Base-by-base conservation (phyloP, 2,113 vertebrate species). In the Colinus virginianus region DNA sequence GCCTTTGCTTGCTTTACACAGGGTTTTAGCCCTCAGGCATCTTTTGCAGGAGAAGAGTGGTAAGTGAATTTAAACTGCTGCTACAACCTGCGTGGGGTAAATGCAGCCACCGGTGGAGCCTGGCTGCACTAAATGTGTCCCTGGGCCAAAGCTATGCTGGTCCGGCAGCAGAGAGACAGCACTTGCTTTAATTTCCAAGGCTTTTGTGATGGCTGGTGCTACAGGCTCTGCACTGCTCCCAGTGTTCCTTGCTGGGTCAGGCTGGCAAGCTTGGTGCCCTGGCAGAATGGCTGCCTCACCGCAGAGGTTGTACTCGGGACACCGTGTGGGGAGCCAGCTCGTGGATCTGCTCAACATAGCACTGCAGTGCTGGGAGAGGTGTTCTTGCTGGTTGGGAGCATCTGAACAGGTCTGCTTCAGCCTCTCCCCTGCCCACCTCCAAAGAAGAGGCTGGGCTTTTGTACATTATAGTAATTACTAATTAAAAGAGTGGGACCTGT, bases 311-410 rank as follows among this genome's bases (percentile, higher is more conserved):
- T 79, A 17, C 56, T 55, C 43, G 16, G 36, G 53, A 19, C 11
- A 15, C 36, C 30, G 19, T 0, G 3, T 0, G 2, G 56, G 43
- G 6, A 70, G 34, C 58, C 49, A 22, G 21, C 45, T 64, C 55
- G 2, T 0, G 32, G 23, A 34, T 21, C 18, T 1, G 0, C 34
- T 20, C 19, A n/a, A 49, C 1, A 1, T 28, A 56, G 25, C 12
- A 56, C 64, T 28, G 42, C 0, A 1, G 10, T 28, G 61, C 75
- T 68, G 69, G 59, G 58, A 80, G 63, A 43, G 62, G 51, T 0
- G 1, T 32, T 19, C 13, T 1, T 3, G 42, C 32, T 26, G 26
- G 56, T 64, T 43, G 46, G 66, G 34, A 80, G 45, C 58, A 55
- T 4, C 59, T 8, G 32, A 56, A 42, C 2, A 4, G 46, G 43